Evolutionary conservation across 2,888 invertebrate genomes (phyloP).

Genomic region (Tuberolachnus salignus): DNA sequence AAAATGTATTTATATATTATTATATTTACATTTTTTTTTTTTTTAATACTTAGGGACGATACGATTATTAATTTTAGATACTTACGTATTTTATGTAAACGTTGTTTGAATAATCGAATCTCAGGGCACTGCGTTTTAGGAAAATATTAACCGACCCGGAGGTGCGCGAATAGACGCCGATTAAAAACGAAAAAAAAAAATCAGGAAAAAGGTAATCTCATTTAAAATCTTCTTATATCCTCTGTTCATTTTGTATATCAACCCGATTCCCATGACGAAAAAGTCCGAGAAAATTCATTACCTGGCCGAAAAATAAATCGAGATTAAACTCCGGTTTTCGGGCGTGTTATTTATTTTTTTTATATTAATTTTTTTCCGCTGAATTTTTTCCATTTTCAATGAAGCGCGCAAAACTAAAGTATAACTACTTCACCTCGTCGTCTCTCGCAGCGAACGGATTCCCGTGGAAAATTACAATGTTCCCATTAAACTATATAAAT

Average conservation of each 20-base stretch:
- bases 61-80: too few species aligned
- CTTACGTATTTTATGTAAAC: too few species aligned
- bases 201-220: constrained; percentile 23
- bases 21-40: too few species aligned
- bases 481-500: not conserved
- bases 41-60: too few species aligned
- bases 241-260: constrained; percentile 24
- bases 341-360: not conserved
- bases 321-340: constrained; percentile 16
- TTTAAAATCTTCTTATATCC: constrained; percentile 28
- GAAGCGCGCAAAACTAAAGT: not conserved
- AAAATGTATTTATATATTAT: too few species aligned
- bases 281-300: constrained; percentile 51
- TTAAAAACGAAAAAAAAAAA: not conserved
- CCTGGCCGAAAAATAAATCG: constrained; percentile 38
- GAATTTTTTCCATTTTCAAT: constrained; percentile 14
- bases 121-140: too few species aligned
- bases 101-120: too few species aligned
- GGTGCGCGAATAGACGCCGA: not conserved
- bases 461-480: too few species aligned
- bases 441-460: not conserved
- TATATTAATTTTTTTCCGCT: constrained; percentile 9
- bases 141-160: too few species aligned
- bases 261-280: constrained; percentile 40
- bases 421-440: not conserved